Percentiles rank a stretch among this genome's conserved stretches.
Evolutionary conservation across 2,113 vertebrate genomes (phyloP).

Genomic region (Onychostoma macrolepis): DNA sequence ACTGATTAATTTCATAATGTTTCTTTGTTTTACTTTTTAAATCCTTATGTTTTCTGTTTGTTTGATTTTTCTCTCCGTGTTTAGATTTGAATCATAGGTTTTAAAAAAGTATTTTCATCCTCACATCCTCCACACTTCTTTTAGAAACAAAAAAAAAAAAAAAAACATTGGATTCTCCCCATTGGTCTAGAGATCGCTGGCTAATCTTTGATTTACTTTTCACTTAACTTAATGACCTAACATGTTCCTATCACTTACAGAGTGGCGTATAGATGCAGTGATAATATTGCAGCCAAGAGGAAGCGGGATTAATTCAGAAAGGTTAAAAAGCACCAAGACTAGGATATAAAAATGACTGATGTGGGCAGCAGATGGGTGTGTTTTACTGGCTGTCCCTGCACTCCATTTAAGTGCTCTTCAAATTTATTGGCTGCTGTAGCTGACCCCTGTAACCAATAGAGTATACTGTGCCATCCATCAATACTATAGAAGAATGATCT

Average conservation of each 20-base stretch:
- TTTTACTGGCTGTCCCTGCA: conserved; percentile 73
- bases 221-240: conserved; percentile 30
- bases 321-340: conserved; percentile 45
- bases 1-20: too few species aligned
- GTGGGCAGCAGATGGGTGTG: conserved; percentile 68
- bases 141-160: not conserved
- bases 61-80: too few species aligned
- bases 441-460: conserved; percentile 68
- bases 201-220: conserved; percentile 47
- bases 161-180: not conserved
- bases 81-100: too few species aligned
- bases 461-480: conserved; percentile 62
- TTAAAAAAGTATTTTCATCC: too few species aligned
- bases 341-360: conserved; percentile 71
- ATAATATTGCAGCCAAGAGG: conserved; percentile 25
- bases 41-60: too few species aligned
- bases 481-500: conserved; percentile 34
- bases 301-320: conserved; percentile 26
- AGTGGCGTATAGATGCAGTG: not conserved
- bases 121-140: too few species aligned
- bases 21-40: too few species aligned
- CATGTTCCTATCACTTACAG: not conserved
- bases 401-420: conserved; percentile 77
- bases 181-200: conserved; percentile 1
- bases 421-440: conserved; percentile 74